phyloP scores from a whole-genome alignment of 2,797 vertebrate species.

The Limnodromus scolopaceus region DNA sequence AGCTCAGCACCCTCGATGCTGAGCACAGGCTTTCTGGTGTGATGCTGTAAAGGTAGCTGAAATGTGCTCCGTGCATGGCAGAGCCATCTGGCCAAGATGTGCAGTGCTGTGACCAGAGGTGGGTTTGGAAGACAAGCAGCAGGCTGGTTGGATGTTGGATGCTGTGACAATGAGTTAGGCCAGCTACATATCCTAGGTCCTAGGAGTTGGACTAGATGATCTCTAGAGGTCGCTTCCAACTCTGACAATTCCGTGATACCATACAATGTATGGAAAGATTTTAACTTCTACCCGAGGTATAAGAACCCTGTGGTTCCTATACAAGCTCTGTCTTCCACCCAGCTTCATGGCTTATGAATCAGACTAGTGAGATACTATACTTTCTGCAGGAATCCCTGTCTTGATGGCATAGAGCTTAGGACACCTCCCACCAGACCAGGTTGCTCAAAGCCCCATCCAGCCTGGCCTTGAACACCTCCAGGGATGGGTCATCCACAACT shows the following conservation, averaged over 20 bases:
- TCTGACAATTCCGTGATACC: not conserved
- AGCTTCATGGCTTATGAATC: not conserved
- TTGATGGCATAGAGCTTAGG: not conserved
- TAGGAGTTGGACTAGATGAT: too few species aligned
- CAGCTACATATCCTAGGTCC: not conserved
- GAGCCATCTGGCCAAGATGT: not conserved
- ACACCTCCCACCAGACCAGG: too few species aligned
- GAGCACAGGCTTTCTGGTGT: not conserved
- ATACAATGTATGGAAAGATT: not conserved
- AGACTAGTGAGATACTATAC: not conserved
- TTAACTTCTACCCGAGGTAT: not conserved
- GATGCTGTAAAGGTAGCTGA: not conserved
- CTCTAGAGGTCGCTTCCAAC: too few species aligned
- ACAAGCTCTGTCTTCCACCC: not conserved
- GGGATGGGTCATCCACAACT: not conserved
- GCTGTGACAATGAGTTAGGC: not conserved
- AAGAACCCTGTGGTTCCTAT: not conserved
- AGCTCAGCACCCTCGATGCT: not conserved
- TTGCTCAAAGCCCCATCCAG: not conserved
- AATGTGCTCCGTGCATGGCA: not conserved
- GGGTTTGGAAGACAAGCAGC: not conserved
- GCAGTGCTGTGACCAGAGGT: not conserved
- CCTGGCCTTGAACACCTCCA: not conserved
- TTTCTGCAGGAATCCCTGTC: not conserved
- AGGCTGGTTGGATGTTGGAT: not conserved